A percentile compares a stretch with the other conserved stretches of the same genome.
Conservation (phyloP, 2,888 invertebrate species). For the Leucania comma region DNA sequence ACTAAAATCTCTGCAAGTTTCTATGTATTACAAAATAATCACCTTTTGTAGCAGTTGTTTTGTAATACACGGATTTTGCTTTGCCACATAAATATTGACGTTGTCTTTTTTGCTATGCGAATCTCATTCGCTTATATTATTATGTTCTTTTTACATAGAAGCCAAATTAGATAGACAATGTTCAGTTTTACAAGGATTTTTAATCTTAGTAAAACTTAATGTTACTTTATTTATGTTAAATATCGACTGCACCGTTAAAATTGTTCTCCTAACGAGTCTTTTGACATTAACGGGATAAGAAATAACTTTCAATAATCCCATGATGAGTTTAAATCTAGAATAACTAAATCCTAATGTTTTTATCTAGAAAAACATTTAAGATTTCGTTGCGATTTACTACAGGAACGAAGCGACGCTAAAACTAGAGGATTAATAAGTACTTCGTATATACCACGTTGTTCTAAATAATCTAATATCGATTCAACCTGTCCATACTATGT, state of each 20-base stretch:
- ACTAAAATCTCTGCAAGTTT: too few relatives aligned
- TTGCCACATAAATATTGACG: not conserved
- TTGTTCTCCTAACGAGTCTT: not conserved
- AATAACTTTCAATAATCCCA: not conserved
- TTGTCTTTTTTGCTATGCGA: not conserved
- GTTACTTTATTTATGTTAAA: not conserved
- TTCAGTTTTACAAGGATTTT: not conserved
- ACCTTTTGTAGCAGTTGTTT: not conserved
- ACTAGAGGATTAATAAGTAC: not conserved
- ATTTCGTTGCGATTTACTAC: not conserved
- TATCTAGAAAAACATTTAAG: not conserved
- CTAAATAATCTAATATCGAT: slow-evolving; percentile 24
- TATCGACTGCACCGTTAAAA: not conserved
- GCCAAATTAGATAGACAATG: not conserved
- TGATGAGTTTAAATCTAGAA: not conserved
- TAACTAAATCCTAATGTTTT: not conserved
- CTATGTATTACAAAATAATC: too few relatives aligned
- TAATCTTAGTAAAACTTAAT: not conserved
- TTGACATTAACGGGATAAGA: not conserved
- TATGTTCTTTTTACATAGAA: not conserved
- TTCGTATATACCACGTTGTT: slow-evolving; percentile 24
- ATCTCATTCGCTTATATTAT: not conserved
- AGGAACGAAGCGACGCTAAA: not conserved
- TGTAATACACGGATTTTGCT: not conserved
- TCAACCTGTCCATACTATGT: slow-evolving; percentile 21